phyloP scores from a whole-genome alignment of 1,140 invertebrate species.

The Anastrepha ludens region DNA sequence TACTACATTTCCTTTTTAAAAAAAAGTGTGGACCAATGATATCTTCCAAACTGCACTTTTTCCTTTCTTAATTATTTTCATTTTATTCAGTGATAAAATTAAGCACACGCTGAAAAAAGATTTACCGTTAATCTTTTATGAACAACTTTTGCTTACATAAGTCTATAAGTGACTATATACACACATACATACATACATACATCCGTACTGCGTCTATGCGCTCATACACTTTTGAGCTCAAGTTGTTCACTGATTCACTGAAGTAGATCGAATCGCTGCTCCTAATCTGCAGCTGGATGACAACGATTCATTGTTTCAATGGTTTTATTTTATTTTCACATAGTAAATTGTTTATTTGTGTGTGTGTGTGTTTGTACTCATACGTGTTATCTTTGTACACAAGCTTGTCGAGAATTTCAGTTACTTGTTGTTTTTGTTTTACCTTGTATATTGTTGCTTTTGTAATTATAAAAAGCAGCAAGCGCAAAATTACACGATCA shows the following conservation, averaged over 20 bases:
- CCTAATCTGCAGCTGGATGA: neutral
- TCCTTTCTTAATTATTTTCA: too few relatives aligned
- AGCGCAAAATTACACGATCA: conserved; percentile 51
- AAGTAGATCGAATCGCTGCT: neutral
- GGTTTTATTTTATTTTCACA: conserved; percentile 10
- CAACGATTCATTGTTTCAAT: neutral
- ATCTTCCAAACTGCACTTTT: too few relatives aligned
- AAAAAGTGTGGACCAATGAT: too few relatives aligned
- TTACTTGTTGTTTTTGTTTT: conserved; percentile 21
- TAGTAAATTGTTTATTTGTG: neutral
- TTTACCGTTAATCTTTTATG: too few relatives aligned
- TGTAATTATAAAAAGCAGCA: conserved; percentile 27
- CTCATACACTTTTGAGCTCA: neutral
- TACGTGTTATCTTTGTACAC: neutral
- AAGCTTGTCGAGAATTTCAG: neutral
- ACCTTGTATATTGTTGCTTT: conserved; percentile 22
- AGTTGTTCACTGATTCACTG: neutral
- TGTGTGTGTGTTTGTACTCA: neutral
- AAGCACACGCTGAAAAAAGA: too few relatives aligned
- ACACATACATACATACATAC: neutral
- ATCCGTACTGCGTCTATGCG: too few relatives aligned
- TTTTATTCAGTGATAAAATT: too few relatives aligned
- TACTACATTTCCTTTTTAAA: too few relatives aligned
- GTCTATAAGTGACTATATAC: neutral
- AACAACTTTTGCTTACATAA: too few relatives aligned